Base-by-base conservation (phyloP, 2,888 invertebrate species). In the Liodrosophila aerea region DNA sequence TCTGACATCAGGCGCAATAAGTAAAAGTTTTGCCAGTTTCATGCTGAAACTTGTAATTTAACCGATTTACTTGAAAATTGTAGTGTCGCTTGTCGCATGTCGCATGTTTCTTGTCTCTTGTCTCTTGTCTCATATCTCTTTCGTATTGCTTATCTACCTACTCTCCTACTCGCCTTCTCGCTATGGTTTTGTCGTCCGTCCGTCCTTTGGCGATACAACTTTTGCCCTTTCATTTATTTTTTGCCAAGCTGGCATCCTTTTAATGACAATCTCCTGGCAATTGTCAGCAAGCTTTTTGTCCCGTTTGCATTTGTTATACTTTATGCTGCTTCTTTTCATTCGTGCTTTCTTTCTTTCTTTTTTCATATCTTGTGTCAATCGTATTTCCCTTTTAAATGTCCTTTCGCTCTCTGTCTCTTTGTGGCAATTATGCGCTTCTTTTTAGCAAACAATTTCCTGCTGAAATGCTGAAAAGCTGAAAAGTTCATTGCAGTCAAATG, bases 341-440 rank as follows among this genome's bases (percentile, higher is more conserved):
- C n/a, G 9, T 11, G 36, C 22, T 22, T 12, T 8, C 4, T 62
- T 22, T 33, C 18, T 34, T 8, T 18, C 12, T 46, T n/a, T 18
- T 45, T 45, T 8, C 4, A 27, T 15, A 18, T 31, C 15, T 63
- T 36, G 53, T 74, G 75, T 65, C 71, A 72, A 74, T 82, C 74
- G 65, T 67, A 67, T 73, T 76, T 80, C 69, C 66, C 11, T 66
- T 72, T 68, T 54, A 44, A 78, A 78, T 69, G 60, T 75, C 52
- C 62, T 56, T 62, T 39, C 61, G 15, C 33, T n/a, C 12, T 16
- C 36, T 9, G 15, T n/a, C n/a, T 15, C 16, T n/a, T 22, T 39
- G 18, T 64, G 63, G 54, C 84, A 83, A 77, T 76, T 83, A 76
- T 84, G 64, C 60, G 61, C 64, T 66, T 64, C 61, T 68, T 69